Percentiles rank a stretch among this genome's conserved stretches.
These are phyloP conservation scores for Nannoperca obscura DNA, from an alignment of 2,797 vertebrate species.

Conservation along the genomic window DNA sequence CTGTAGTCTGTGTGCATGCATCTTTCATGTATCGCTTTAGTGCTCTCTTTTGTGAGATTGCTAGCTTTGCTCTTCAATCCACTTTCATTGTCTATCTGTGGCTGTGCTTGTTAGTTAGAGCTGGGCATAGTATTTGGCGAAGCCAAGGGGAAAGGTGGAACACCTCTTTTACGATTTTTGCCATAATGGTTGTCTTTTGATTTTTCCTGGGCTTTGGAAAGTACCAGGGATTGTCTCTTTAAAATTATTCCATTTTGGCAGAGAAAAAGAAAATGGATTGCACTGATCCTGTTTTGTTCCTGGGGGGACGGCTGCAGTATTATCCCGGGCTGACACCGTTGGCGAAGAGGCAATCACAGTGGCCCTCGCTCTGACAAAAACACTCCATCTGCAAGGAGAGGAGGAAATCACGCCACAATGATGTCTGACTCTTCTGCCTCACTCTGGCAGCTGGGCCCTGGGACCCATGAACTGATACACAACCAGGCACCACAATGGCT, in stretches of 20 bases:
- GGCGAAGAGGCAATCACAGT: conserved; percentile 88
- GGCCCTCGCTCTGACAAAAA: conserved; percentile 87
- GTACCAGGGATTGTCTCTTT: conserved; percentile 80
- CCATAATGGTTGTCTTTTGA: conserved; percentile 81
- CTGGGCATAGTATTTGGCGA: conserved; percentile 67
- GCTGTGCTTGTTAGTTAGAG: conserved; percentile 74
- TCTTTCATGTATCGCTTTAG: conserved; percentile 74
- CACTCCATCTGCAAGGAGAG: conserved; percentile 86
- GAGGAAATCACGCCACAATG: conserved; percentile 88
- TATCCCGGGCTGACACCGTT: conserved; percentile 87
- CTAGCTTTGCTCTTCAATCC: conserved; percentile 81
- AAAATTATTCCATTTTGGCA: conserved; percentile 89
- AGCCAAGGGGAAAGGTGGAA: conserved; percentile 70
- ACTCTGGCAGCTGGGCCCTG: conserved; percentile 82
- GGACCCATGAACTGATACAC: conserved; percentile 73
- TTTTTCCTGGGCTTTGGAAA: conserved; percentile 72
- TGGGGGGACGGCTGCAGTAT: conserved; percentile 79
- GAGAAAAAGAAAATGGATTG: conserved; percentile 88
- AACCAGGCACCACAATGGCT: conserved; percentile 61
- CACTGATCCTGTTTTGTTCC: conserved; percentile 86
- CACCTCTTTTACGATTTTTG: conserved; percentile 77
- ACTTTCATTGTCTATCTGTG: conserved; percentile 77
- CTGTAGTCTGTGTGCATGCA: conserved; percentile 75
- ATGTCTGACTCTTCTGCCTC: conserved; percentile 85
- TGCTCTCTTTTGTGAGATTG: conserved; percentile 81